phyloP scores from a whole-genome alignment of 2,113 vertebrate genomes.

The Alosa alosa region DNA sequence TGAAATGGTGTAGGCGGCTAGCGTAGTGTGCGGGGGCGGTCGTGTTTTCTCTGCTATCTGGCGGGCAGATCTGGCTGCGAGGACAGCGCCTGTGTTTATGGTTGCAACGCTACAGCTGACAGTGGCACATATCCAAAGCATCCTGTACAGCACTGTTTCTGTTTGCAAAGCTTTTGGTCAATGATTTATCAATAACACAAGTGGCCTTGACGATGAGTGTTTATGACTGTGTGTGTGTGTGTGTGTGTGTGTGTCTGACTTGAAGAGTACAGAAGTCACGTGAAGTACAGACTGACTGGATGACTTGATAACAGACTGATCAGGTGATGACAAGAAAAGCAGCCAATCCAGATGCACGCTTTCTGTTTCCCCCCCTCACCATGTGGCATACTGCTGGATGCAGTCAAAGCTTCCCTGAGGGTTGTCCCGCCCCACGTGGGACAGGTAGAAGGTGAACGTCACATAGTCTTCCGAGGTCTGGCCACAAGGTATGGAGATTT shows the following conservation, averaged over 20 bases:
- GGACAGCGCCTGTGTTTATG: background rate
- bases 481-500: conserved; percentile 75
- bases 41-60: background rate
- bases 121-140: background rate
- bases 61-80: background rate
- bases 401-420: conserved; percentile 97
- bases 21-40: background rate
- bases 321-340: conserved; percentile 17
- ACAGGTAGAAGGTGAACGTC: conserved; percentile 91
- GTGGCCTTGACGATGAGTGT: background rate
- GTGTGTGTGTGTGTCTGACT: background rate
- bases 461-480: conserved; percentile 76
- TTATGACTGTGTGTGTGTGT: background rate
- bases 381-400: conserved; percentile 92
- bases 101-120: background rate
- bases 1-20: background rate
- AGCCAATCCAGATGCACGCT: conserved; percentile 19
- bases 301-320: background rate
- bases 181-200: conserved; percentile 1
- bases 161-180: background rate
- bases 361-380: conserved; percentile 72
- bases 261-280: background rate
- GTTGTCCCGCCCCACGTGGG: conserved; percentile 91
- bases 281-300: background rate
- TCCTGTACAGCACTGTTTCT: background rate